Percentiles rank a stretch among this genome's conserved stretches.
Conservation (phyloP, 2,888 invertebrate species). For the Caenorhabditis virilis region DNA sequence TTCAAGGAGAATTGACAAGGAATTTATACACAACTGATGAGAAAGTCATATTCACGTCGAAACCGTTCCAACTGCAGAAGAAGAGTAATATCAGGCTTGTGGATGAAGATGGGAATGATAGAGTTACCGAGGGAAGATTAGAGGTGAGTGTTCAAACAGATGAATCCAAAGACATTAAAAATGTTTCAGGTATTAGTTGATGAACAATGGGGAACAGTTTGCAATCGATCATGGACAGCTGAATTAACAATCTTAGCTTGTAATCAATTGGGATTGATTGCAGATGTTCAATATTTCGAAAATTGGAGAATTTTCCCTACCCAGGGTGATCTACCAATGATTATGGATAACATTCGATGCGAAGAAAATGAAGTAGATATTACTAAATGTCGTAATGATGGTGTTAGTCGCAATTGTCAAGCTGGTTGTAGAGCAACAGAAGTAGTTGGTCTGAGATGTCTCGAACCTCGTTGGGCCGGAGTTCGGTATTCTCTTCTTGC, state of each 20-base stretch:
- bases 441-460: slow-evolving; percentile 72
- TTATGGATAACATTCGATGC: slow-evolving; percentile 82
- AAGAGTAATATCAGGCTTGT: slow-evolving; percentile 60
- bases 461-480: slow-evolving; percentile 91
- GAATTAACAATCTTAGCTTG: slow-evolving; percentile 89
- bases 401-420: slow-evolving; percentile 75
- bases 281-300: slow-evolving; percentile 85
- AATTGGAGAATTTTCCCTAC: slow-evolving; percentile 67
- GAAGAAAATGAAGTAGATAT: slow-evolving; percentile 79
- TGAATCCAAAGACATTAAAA: no score
- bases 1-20: slow-evolving; percentile 71
- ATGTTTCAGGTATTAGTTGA: slow-evolving; percentile 77
- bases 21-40: slow-evolving; percentile 53
- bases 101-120: slow-evolving; percentile 62
- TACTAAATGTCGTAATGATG: slow-evolving; percentile 80
- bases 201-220: slow-evolving; percentile 93
- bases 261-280: slow-evolving; percentile 87
- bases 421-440: slow-evolving; percentile 70
- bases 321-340: slow-evolving; percentile 66
- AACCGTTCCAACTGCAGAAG: slow-evolving; percentile 48
- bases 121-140: slow-evolving; percentile 78
- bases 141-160: no score
- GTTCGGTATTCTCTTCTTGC: slow-evolving; percentile 86
- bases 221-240: slow-evolving; percentile 92
- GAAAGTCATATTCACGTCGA: slow-evolving; percentile 59